Conservation (phyloP, 2,797 vertebrate species). For the Scomberomorus guttatus region DNA sequence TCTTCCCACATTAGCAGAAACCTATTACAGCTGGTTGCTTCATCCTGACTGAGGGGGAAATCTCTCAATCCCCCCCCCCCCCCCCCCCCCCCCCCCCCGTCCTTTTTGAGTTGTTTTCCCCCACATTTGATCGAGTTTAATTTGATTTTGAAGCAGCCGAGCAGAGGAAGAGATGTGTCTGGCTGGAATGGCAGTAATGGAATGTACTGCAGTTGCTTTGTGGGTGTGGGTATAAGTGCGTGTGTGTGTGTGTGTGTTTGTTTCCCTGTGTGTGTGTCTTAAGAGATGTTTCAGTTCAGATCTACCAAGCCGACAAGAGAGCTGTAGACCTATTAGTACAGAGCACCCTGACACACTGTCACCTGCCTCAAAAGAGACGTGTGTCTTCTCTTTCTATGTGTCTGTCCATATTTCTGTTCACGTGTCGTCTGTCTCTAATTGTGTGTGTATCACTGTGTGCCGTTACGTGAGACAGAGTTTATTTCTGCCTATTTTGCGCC, state of each 20-base stretch:
- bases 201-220: slow-evolving; percentile 25
- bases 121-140: slow-evolving; percentile 38
- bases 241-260: slow-evolving; percentile 8
- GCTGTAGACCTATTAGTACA: slow-evolving; percentile 29
- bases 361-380: background rate
- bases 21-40: slow-evolving; percentile 46
- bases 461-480: background rate
- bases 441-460: background rate
- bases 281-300: slow-evolving; percentile 37
- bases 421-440: background rate
- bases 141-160: slow-evolving; percentile 52
- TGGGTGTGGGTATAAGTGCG: slow-evolving; percentile 8
- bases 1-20: slow-evolving; percentile 19
- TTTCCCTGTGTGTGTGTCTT: slow-evolving; percentile 2
- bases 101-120: slow-evolving; percentile 15
- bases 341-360: slow-evolving; percentile 14
- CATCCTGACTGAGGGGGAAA: slow-evolving; percentile 21
- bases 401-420: background rate
- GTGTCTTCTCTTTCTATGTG: background rate
- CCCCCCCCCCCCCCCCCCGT: background rate
- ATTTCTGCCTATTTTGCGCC: background rate
- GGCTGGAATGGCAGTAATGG: slow-evolving; percentile 33
- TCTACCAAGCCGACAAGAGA: slow-evolving; percentile 41
- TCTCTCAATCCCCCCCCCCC: slow-evolving; percentile 11
- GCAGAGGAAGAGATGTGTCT: slow-evolving; percentile 38